These are phyloP conservation scores for Gadopsis bispinosus DNA, from an alignment of 2,797 vertebrate genomes.

Conservation along the genomic window DNA sequence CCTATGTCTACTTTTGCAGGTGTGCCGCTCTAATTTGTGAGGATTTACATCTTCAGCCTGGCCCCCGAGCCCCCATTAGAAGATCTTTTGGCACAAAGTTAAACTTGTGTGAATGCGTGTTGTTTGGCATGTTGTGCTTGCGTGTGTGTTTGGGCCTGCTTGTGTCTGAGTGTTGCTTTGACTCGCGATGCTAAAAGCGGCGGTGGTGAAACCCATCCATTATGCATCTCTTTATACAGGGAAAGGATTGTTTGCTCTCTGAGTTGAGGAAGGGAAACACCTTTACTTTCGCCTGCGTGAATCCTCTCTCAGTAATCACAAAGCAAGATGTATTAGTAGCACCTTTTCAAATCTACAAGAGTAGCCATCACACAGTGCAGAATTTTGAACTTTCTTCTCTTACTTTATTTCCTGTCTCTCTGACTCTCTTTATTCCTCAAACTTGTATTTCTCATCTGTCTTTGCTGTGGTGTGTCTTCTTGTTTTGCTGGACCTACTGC, in stretches of 20 bases:
- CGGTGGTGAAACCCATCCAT: slow-evolving; percentile 69
- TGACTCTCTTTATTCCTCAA: slow-evolving; percentile 29
- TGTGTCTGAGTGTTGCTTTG: slow-evolving; percentile 60
- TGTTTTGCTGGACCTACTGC: slow-evolving; percentile 56
- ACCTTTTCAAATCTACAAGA: slow-evolving; percentile 15
- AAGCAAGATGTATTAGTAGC: neutral
- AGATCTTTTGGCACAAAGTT: slow-evolving; percentile 46
- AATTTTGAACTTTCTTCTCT: slow-evolving; percentile 20
- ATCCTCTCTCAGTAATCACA: slow-evolving; percentile 47
- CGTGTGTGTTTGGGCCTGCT: slow-evolving; percentile 65
- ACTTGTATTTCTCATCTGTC: slow-evolving; percentile 28
- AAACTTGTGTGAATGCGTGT: slow-evolving; percentile 51
- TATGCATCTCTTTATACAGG: slow-evolving; percentile 67
- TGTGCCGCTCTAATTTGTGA: slow-evolving; percentile 78
- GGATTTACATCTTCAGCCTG: slow-evolving; percentile 68
- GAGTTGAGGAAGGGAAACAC: slow-evolving; percentile 53
- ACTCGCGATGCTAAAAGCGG: slow-evolving; percentile 65
- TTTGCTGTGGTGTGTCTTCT: slow-evolving; percentile 55
- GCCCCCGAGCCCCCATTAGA: slow-evolving; percentile 59
- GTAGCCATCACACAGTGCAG: neutral
- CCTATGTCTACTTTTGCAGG: slow-evolving; percentile 87
- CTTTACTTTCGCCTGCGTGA: slow-evolving; percentile 36
- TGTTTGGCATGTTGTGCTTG: slow-evolving; percentile 45
- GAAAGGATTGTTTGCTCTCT: slow-evolving; percentile 61
- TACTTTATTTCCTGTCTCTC: slow-evolving; percentile 32